Evolutionary conservation across 2,113 vertebrate genomes (phyloP), one percentile per base, ranked within the genome.

Genomic region (Aleadryas rufinucha): DNA sequence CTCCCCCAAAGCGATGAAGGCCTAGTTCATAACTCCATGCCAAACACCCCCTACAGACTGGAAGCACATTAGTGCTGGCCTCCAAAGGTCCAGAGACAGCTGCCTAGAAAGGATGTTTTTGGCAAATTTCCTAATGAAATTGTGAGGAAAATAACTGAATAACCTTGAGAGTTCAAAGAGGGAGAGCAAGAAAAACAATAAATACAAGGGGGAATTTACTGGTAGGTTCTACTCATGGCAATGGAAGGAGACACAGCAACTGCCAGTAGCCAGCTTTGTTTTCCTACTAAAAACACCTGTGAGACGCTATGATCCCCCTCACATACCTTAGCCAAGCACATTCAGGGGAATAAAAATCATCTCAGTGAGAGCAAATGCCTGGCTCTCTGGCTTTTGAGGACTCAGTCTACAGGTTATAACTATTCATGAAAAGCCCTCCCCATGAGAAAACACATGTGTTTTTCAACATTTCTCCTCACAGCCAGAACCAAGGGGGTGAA

Each of bases 91-190:
- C 97, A 97, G 97, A 97, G 97, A 97, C 98, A 98, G 97, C 95
- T 97, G 97, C 97, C 97, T 97, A 97, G 93, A 95, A 98, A 98
- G 93, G 97, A 98, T 95, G 97, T 94, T 97, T 97, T 96, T 97
- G 98, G 97, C 97, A 98, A 97, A 96, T 96, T 97, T 98, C 97
- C 98, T 98, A 98, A 98, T 97, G 97, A 97, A 97, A 97, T 97
- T 96, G 95, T 96, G 96, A 98, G 97, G 96, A 97, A 98, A 98
- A 97, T 95, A 96, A 97, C 97, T 95, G 95, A 97, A 94, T 98
- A 97, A 98, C 97, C 97, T 97, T 98, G 97, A 98, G 96, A 98
- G 97, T 96, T 97, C 97, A 98, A 81, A 97, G 94, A 97, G 95
- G 88, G 96, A 96, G 85, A 80, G 92, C 80, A 98, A 93, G 95